Percentiles rank a stretch among this genome's conserved stretches.
These are phyloP conservation scores for Eurystomus glaucurus DNA, from an alignment of 2,797 vertebrate species.

Conservation along the genomic window DNA sequence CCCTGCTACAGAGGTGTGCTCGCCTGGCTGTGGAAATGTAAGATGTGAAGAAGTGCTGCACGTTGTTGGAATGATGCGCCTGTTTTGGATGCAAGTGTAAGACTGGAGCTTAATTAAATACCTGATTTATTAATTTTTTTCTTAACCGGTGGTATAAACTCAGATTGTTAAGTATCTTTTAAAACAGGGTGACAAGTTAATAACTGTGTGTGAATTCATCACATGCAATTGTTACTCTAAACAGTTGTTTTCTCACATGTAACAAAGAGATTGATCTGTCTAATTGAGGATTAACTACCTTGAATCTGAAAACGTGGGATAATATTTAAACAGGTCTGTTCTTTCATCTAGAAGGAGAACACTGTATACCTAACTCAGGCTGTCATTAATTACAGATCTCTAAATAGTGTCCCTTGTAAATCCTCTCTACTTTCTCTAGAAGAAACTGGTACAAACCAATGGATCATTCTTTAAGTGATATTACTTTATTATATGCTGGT, in stretches of 20 bases:
- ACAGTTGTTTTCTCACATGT: slow-evolving; percentile 44
- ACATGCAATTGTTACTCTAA: slow-evolving; percentile 27
- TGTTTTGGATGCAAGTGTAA: neutral
- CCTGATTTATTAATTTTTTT: neutral
- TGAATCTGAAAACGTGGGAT: neutral
- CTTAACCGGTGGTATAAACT: neutral
- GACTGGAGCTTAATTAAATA: neutral
- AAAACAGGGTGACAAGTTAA: slow-evolving; percentile 60
- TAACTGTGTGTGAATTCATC: slow-evolving; percentile 49
- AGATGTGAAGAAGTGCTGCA: accelerated
- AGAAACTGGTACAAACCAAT: neutral
- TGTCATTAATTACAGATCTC: slow-evolving; percentile 21
- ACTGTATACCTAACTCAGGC: neutral
- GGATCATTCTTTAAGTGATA: neutral
- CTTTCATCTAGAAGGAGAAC: slow-evolving; percentile 21
- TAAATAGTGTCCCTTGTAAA: neutral
- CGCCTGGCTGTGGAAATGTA: neutral
- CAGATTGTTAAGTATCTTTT: slow-evolving; percentile 11
- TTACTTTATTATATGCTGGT: neutral
- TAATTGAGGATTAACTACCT: slow-evolving; percentile 39
- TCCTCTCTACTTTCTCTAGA: neutral
- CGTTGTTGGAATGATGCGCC: neutral
- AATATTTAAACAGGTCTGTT: slow-evolving; percentile 37
- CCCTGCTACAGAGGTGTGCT: neutral
- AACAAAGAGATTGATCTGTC: slow-evolving; percentile 49